A percentile compares a stretch with the other conserved stretches of the same genome.
These are phyloP conservation scores for Zalophus californianus DNA, from an alignment of 2,797 vertebrate species.

Conservation along the genomic window DNA sequence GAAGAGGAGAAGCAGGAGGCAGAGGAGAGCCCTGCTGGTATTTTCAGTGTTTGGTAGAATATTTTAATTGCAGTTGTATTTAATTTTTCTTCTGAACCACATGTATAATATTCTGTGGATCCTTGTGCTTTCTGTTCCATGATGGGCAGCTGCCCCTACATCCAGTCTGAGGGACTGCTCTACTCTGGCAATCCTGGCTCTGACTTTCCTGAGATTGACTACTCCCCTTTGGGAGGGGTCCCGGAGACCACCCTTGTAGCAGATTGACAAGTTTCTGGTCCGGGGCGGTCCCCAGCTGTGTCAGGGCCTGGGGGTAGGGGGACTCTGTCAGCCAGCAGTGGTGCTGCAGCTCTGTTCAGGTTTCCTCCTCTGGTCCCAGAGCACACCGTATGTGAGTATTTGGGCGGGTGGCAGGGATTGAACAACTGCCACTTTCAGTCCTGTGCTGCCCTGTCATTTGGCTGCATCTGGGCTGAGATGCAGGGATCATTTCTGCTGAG, in stretches of 20 bases:
- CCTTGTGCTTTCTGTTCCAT: not conserved
- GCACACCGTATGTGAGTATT: slow-evolving; percentile 43
- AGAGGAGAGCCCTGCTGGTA: not conserved
- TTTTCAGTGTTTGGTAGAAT: not conserved
- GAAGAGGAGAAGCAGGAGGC: not conserved
- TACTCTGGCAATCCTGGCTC: not conserved
- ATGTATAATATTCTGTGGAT: not conserved
- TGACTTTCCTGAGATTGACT: not conserved
- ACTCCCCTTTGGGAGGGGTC: not conserved
- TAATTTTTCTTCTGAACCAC: slow-evolving; percentile 5
- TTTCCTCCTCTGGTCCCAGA: not conserved
- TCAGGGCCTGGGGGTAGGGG: no score
- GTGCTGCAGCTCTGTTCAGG: not conserved
- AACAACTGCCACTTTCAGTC: slow-evolving; percentile 54
- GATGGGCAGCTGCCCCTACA: not conserved
- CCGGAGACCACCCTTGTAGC: not conserved
- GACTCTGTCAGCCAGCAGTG: no score
- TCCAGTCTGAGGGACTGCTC: not conserved
- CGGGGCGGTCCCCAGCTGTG: not conserved
- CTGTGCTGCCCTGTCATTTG: slow-evolving; percentile 71
- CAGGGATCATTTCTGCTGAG: no score
- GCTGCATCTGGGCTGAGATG: slow-evolving; percentile 14
- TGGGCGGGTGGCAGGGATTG: slow-evolving; percentile 44
- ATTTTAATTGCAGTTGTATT: slow-evolving; percentile 7
- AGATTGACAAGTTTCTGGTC: not conserved